phyloP scores from a whole-genome alignment of 2,797 vertebrate genomes.

The Eulemur coronatus region DNA sequence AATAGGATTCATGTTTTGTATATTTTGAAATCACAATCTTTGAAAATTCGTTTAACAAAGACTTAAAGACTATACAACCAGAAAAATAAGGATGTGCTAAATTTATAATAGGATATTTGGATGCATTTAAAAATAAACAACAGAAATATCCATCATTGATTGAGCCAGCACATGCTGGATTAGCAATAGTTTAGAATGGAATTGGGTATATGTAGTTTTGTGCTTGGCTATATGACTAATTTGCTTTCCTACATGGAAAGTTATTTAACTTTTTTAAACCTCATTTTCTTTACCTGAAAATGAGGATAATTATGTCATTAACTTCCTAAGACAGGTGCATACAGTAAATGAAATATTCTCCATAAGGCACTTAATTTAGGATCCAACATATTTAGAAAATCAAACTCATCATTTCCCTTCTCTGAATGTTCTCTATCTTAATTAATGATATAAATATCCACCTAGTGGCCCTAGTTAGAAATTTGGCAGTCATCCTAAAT shows the following conservation, averaged over 20 bases:
- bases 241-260: conserved; percentile 1
- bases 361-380: neutral
- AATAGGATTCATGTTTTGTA: neutral
- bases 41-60: neutral
- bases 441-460: neutral
- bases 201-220: neutral
- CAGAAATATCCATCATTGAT: neutral
- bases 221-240: neutral
- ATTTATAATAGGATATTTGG: neutral
- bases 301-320: neutral
- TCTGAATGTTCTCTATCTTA: neutral
- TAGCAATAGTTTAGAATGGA: neutral
- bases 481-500: neutral
- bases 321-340: neutral
- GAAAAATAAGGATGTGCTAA: neutral
- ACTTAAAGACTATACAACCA: neutral
- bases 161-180: neutral
- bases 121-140: neutral
- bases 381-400: neutral
- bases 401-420: neutral
- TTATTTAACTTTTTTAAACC: neutral
- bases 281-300: neutral
- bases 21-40: neutral
- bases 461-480: neutral
- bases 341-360: neutral